Conservation (phyloP, 2,797 vertebrate genomes). For the Phyllotis vaccarum region DNA sequence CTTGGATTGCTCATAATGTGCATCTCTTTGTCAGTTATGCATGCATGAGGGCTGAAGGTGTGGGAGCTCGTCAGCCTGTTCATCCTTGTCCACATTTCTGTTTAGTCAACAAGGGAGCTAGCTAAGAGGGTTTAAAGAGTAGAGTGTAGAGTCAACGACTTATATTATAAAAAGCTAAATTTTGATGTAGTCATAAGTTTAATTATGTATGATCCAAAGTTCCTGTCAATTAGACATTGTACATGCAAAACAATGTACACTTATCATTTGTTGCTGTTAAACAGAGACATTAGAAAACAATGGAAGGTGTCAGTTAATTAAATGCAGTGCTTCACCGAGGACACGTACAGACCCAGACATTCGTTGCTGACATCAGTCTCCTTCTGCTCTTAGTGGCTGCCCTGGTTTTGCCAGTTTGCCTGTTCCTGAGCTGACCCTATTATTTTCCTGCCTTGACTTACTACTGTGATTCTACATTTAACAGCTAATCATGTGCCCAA, state of each 20-base stretch:
- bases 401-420: conserved; percentile 14
- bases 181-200: background rate
- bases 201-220: background rate
- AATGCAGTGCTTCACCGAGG: background rate
- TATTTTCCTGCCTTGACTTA: conserved; percentile 68
- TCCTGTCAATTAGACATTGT: background rate
- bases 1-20: background rate
- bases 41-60: background rate
- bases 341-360: background rate
- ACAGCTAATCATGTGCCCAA: conserved; percentile 55
- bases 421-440: conserved; percentile 19
- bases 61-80: background rate
- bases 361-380: background rate
- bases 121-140: conserved; percentile 58
- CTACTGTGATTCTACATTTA: conserved; percentile 37
- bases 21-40: conserved; percentile 4
- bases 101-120: conserved; percentile 66
- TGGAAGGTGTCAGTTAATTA: background rate
- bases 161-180: background rate
- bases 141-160: conserved; percentile 21
- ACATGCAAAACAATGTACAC: background rate
- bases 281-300: conserved; percentile 49
- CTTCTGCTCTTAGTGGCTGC: background rate
- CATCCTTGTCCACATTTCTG: conserved; percentile 47
- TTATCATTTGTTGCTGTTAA: background rate